Evolutionary conservation across 53 echinoderm and acorn worm species (phyloP), one percentile per base, ranked within the genome.

Genomic region (Temnopleurus reevesii): DNA sequence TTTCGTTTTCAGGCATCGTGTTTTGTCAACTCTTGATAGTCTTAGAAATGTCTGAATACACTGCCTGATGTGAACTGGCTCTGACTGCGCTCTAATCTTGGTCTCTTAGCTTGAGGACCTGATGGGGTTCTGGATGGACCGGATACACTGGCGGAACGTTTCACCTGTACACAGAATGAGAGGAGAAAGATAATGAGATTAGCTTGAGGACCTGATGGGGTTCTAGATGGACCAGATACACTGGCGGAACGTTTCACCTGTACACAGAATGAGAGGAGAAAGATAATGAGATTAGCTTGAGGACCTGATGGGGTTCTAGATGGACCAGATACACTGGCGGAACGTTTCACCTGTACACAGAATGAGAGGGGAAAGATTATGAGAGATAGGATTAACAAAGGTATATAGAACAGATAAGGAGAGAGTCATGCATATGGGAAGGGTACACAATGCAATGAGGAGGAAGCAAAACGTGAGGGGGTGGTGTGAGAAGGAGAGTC

Each of bases 201-300:
- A 27, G 87, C 91, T 19, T 84, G 53, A 24, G 96, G 94, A 15
- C 86, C 89, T 0, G 89, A 53, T 17, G 77, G 81, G 2, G 44
- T 46, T 19, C 51, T 41, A 1, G 84, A 53, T n/a, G 89, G 77
- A 4, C 83, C 93, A 21, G 89, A 83, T 19, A 93, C 94, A 76
- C 95, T 96, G 71, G 55, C 81, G 25, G 96, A 96, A 46, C 96
- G 91, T 61, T 90, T 91, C n/a, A 95, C 92, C 96, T 96, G 90
- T 12, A 54, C 43, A 60, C 4, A 54, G 53, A 53, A 9, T 53
- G 60, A 25, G 60, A 25, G 30, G 76, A 36, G 19, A 76, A 13
- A 38, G 38, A 12, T 3, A 41, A 18, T n/a, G 23, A 76, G 21
- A 76, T 5, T n/a, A n/a, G n/a, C n/a, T n/a, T 84, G 53, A 24